Evolutionary conservation across 2,113 vertebrate genomes (phyloP), one percentile per base, ranked within the genome.

Genomic region (Hyperoodon ampullatus): DNA sequence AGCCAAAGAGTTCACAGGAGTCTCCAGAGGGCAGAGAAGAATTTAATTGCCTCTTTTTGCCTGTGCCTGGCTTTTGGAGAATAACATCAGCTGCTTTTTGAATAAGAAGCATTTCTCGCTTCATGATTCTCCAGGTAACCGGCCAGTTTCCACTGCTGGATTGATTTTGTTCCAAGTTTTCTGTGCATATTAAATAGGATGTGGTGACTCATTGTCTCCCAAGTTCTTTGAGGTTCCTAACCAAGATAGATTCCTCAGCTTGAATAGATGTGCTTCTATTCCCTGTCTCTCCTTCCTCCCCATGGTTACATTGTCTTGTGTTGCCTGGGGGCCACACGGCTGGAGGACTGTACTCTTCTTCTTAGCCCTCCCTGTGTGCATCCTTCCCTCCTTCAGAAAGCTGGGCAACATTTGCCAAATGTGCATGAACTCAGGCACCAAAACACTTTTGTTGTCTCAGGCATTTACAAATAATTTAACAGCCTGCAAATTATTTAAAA

Each of bases 401-500:
- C 21, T 81, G 68, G 89, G 33, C 78, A 65, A 16, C 26, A 1
- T 81, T 65, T 70, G 80, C 30, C 74, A 96, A 91, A 95, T 53
- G 63, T 4, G 1, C 66, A 58, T 23, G 84, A 85, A 94, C 1
- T 0, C n/a, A 84, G 77, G 35, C n/a, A 80, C 72, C 44, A 60
- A 66, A 87, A 91, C 1, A 1, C 44, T 89, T 87, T 72, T 93
- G 28, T 94, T 92, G n/a, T 84, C 55, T 93, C 71, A 81, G 47
- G 21, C 86, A 93, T 92, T 97, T 90, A 81, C 91, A 95, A 97
- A 95, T 97, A 98, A 97, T 97, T 95, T 88, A 97, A 81, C 93
- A 97, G 71, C 26, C 16, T 95, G 70, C 74, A 81, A 95, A 98
- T 96, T 96, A 96, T 98, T 98, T 97, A 95, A 96, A 96, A 92